Conservation (phyloP, 2,797 vertebrate species). For the Yasuhikotakia modesta region DNA sequence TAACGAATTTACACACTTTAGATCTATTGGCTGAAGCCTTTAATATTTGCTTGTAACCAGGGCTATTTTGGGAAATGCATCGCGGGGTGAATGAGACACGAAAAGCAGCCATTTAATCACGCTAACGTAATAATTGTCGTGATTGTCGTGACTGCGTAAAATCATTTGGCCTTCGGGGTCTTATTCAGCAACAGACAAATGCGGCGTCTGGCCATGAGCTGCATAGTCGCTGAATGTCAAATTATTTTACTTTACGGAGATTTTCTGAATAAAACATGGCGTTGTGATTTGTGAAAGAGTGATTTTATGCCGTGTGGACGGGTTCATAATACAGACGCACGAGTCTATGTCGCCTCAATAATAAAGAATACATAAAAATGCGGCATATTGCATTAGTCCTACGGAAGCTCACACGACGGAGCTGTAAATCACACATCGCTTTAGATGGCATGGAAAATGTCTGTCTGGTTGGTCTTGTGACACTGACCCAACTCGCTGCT, state of each 20-base stretch:
- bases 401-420: constrained; percentile 29
- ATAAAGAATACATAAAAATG: constrained; percentile 11
- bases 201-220: not conserved
- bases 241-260: too few species aligned
- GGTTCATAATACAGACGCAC: too few species aligned
- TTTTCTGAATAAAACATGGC: too few species aligned
- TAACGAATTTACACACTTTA: constrained; percentile 51
- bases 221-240: too few species aligned
- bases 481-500: constrained; percentile 69
- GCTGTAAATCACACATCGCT: constrained; percentile 63
- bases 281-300: too few species aligned
- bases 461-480: constrained; percentile 76
- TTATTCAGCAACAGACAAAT: not conserved
- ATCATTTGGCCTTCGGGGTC: not conserved
- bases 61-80: constrained; percentile 48
- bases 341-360: not conserved
- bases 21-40: constrained; percentile 32
- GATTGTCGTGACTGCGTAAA: constrained; percentile 38
- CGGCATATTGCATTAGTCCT: constrained; percentile 43
- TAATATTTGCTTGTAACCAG: constrained; percentile 26
- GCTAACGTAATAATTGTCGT: constrained; percentile 17
- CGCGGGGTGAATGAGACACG: not conserved
- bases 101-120: not conserved
- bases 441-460: constrained; percentile 78
- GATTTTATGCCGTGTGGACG: too few species aligned